These are phyloP conservation scores for Ferdinandea cuprea DNA, from an alignment of 2,888 invertebrate species.

Conservation along the genomic window DNA sequence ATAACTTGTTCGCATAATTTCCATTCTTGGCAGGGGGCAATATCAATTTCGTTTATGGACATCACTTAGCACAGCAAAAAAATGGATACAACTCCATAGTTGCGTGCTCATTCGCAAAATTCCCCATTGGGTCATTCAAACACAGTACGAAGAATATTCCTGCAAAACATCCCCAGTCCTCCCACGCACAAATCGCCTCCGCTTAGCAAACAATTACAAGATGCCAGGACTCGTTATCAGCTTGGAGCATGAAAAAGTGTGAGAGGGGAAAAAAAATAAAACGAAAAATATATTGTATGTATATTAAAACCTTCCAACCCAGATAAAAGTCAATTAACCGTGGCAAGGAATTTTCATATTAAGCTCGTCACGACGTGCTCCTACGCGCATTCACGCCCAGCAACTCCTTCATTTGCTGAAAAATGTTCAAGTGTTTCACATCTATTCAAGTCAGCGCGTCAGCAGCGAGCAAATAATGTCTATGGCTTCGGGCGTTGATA, in stretches of 20 bases:
- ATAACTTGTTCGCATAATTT: background rate
- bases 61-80: background rate
- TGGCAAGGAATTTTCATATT: conserved; percentile 34
- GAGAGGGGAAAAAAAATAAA: too few species aligned
- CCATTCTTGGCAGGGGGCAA: background rate
- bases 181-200: conserved; percentile 34
- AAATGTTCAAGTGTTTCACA: conserved; percentile 29
- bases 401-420: background rate
- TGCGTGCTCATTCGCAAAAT: conserved; percentile 19
- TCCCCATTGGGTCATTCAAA: conserved; percentile 24
- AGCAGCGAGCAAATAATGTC: conserved; percentile 62
- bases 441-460: conserved; percentile 29
- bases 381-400: background rate
- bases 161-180: background rate
- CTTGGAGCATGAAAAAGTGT: background rate
- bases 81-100: background rate
- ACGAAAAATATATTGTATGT: conserved; percentile 10
- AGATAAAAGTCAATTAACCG: conserved; percentile 67
- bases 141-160: too few species aligned
- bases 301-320: conserved; percentile 53
- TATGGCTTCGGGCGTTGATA: conserved; percentile 67
- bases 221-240: conserved; percentile 5
- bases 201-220: conserved; percentile 51
- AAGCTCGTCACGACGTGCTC: conserved; percentile 24
- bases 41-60: conserved; percentile 34